These are phyloP conservation scores for Rhincodon typus DNA, from an alignment of 2,797 vertebrate species.

Conservation along the genomic window DNA sequence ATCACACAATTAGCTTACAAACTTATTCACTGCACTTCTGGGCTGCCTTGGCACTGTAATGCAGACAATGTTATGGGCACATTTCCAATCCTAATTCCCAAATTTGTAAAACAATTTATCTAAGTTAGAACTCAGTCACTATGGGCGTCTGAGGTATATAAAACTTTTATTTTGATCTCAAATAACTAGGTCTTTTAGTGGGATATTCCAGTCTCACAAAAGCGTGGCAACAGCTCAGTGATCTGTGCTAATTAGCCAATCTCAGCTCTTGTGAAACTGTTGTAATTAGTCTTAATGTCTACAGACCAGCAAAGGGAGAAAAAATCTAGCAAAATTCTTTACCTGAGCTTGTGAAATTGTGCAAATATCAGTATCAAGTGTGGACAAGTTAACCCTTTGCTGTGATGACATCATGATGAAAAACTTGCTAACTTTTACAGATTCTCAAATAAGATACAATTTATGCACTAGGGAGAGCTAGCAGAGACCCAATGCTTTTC, in stretches of 20 bases:
- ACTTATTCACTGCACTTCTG: neutral
- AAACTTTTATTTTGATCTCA: neutral
- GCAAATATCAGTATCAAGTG: neutral
- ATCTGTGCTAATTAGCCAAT: neutral
- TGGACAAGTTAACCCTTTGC: neutral
- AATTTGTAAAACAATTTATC: neutral
- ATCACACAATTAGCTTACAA: neutral
- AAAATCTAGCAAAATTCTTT: neutral
- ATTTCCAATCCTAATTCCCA: neutral
- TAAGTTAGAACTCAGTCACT: neutral
- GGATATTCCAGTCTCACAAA: neutral
- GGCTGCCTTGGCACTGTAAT: neutral
- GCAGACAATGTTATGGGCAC: neutral
- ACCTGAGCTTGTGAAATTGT: neutral
- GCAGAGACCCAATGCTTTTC: neutral
- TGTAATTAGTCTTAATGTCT: neutral
- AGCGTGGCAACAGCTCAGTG: neutral
- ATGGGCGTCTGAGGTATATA: neutral
- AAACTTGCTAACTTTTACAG: neutral
- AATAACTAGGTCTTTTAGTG: neutral
- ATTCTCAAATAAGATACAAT: neutral
- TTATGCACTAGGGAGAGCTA: too few relatives aligned
- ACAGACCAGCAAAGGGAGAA: neutral
- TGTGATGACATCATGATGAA: neutral
- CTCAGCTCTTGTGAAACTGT: neutral